These are phyloP conservation scores for Caloenas nicobarica DNA, from an alignment of 2,113 vertebrate genomes.

Conservation along the genomic window DNA sequence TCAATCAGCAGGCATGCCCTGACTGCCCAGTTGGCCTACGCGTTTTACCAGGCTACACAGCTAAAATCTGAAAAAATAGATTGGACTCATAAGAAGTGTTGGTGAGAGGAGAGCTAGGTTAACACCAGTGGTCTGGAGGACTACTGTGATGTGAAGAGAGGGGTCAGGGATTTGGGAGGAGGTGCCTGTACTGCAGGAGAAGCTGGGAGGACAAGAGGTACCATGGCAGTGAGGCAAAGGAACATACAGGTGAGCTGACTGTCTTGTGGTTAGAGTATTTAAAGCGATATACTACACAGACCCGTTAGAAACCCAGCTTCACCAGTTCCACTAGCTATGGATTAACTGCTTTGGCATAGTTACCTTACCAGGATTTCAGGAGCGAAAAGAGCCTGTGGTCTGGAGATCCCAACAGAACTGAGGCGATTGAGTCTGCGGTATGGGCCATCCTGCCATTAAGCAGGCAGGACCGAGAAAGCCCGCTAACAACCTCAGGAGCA, in stretches of 20 bases:
- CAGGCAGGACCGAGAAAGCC: neutral
- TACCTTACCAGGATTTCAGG: neutral
- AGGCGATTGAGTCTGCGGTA: neutral
- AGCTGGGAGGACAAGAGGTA: neutral
- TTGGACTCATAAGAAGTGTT: neutral
- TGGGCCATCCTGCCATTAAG: neutral
- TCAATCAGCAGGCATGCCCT: neutral
- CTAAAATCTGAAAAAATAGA: neutral
- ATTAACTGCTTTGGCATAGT: neutral
- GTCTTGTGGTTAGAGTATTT: neutral
- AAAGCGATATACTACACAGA: neutral
- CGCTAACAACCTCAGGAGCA: neutral
- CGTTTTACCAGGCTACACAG: neutral
- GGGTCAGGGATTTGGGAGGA: neutral
- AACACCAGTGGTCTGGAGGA: neutral
- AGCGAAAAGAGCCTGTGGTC: neutral
- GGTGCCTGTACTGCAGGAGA: accelerated
- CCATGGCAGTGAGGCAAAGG: neutral
- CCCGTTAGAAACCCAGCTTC: neutral
- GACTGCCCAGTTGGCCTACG: neutral
- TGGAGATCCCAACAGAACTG: neutral
- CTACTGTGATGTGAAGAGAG: neutral
- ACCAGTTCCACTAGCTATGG: neutral
- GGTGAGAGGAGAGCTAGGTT: neutral
- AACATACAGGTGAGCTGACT: neutral